Evolutionary conservation across 2,797 vertebrate species (phyloP).

Genomic region (Cynopterus sphinx): DNA sequence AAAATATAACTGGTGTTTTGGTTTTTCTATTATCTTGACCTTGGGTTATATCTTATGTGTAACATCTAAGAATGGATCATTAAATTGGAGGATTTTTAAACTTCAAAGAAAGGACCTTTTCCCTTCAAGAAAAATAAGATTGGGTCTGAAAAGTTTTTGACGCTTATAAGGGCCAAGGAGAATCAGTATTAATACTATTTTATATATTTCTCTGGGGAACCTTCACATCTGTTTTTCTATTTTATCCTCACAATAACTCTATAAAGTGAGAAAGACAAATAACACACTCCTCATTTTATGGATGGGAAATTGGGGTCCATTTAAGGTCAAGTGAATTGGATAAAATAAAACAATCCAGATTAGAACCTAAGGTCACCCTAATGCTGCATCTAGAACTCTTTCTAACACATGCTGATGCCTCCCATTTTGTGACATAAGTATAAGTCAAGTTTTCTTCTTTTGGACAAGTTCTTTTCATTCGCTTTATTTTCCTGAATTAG

Average conservation of each 20-base stretch:
- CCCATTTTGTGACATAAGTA: not conserved
- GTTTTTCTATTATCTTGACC: not conserved
- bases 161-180: not conserved
- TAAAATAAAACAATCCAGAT: not conserved
- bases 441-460: constrained; percentile 20
- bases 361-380: constrained; percentile 31
- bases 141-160: not conserved
- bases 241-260: constrained; percentile 55
- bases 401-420: not conserved
- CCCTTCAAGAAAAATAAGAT: constrained; percentile 12
- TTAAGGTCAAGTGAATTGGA: constrained; percentile 27
- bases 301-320: not conserved
- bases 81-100: constrained; percentile 34
- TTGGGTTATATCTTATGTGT: not conserved
- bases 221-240: constrained; percentile 68
- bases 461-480: constrained; percentile 22
- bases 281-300: constrained; percentile 49
- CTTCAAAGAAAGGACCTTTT: constrained; percentile 1
- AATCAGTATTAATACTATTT: constrained; percentile 57
- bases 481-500: constrained; percentile 45
- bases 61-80: not conserved
- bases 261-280: constrained; percentile 59
- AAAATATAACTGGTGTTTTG: not conserved
- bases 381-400: not conserved
- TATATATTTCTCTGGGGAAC: constrained; percentile 56